Evolutionary conservation across 1,140 invertebrate species (phyloP), one percentile per base, ranked within the genome.

Genomic region (Xylocopa sonorina): DNA sequence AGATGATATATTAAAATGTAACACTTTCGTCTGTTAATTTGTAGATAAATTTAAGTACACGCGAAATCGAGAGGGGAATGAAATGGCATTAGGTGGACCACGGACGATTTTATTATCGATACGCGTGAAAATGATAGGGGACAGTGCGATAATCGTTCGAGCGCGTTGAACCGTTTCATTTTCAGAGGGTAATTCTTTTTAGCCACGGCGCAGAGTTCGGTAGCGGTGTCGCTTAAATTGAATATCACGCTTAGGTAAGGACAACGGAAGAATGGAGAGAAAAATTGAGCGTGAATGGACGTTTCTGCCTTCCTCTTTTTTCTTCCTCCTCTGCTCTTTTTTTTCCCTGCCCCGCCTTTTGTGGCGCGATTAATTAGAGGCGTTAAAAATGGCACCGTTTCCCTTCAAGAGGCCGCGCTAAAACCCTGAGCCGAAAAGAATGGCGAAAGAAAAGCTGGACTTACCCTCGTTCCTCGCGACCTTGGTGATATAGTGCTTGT

Each of bases 321-420:
- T 29, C 29, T 60, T 46, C n/a, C n/a, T n/a, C n/a, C n/a, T n/a
- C n/a, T n/a, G n/a, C n/a, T n/a, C n/a, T n/a, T n/a, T n/a, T n/a
- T n/a, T n/a, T n/a, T n/a, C n/a, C n/a, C 55, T 57, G 34, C 50
- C 27, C 12, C 0, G 43, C 18, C 43, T 51, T 72, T 66, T 43
- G 68, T n/a, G 62, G 58, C 50, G 76, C 83, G 77, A 89, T 89
- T 89, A 88, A 89, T 89, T 87, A 87, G 78, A 85, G 55, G 80
- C 81, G 78, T 86, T 87, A 87, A 81, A 71, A 74, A 74, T 63
- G 78, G 63, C 38, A 79, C 67, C 67, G 66, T 55, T 63, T n/a
- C 71, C 64, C 68, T 57, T 58, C 48, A 18, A 57, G 63, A 68
- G 72, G 64, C 24, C 29, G 41, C 27, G 12, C 24, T 68, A 77